Percentiles rank a stretch among this genome's conserved stretches.
phyloP scores from a whole-genome alignment of 2,888 invertebrate genomes.

The Agonopterix subpropinquella region DNA sequence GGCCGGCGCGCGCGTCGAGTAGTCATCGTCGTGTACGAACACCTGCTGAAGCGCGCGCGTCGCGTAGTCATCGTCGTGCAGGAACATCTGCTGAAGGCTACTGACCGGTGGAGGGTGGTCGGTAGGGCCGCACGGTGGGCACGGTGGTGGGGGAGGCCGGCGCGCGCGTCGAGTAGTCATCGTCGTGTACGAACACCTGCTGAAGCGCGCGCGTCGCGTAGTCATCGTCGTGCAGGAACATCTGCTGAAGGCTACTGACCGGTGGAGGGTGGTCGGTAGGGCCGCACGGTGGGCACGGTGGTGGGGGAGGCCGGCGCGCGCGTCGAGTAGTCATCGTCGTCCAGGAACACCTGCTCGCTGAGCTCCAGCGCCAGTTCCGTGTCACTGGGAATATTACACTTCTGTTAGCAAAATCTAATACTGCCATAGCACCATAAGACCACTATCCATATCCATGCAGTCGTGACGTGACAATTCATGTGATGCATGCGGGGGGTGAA shows the following conservation, averaged over 20 bases:
- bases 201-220: too few relatives aligned
- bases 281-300: slow-evolving; percentile 81
- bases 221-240: too few relatives aligned
- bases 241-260: too few relatives aligned
- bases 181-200: slow-evolving; percentile 80
- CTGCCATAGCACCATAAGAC: too few relatives aligned
- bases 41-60: too few relatives aligned
- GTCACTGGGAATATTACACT: slow-evolving; percentile 53
- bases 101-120: slow-evolving; percentile 84
- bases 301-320: slow-evolving; percentile 83
- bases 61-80: too few relatives aligned
- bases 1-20: slow-evolving; percentile 75
- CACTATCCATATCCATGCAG: too few relatives aligned
- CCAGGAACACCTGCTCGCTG: slow-evolving; percentile 80
- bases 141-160: slow-evolving; percentile 85
- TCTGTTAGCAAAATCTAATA: too few relatives aligned
- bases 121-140: slow-evolving; percentile 80
- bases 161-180: slow-evolving; percentile 70
- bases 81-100: too few relatives aligned
- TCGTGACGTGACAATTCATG: too few relatives aligned
- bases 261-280: slow-evolving; percentile 84
- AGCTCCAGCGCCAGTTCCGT: slow-evolving; percentile 76
- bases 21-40: slow-evolving; percentile 78
- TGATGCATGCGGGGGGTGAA: too few relatives aligned
- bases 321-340: slow-evolving; percentile 73